Evolutionary conservation across 1,140 invertebrate species (phyloP), one percentile per base, ranked within the genome.

Genomic region (Leptopilina clavipes): DNA sequence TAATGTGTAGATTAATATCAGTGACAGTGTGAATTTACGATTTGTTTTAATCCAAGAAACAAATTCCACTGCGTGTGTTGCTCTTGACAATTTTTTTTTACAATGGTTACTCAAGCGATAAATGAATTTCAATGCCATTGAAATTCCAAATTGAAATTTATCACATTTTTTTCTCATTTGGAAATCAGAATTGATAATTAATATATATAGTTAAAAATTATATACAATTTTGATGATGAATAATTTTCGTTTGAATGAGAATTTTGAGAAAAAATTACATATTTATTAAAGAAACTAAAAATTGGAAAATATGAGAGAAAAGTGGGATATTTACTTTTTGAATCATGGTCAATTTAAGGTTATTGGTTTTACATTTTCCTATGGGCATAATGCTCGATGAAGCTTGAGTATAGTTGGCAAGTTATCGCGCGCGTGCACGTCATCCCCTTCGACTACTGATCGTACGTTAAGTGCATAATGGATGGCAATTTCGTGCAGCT

Each of bases 341-440:
- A 65, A 9, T 12, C 19, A 65, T 65, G 11, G 59, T 37, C 25
- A 65, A 12, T 65, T 65, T 31, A 22, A n/a, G 59, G 59, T 74
- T 78, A 81, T 81, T 75, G 74, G 45, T 6, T 65, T 65, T 25
- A 59, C 79, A 78, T 81, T 81, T 78, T 74, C 74, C 71, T 48
- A 37, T n/a, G 25, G 25, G 76, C 76, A 74, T 72, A 77, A 76
- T 72, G 74, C 71, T 79, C 76, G 76, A 76, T 79, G 74, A 72
- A 79, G 75, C 70, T 76, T 71, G 74, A 76, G 56, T 74, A 40
- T 40, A 77, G 54, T 79, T 79, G 31, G 59, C 31, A 76, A 81
- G 56, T 80, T 81, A 81, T 80, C 81, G 77, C 77, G 76, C 76
- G 70, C 76, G 73, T 79, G 77, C 79, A 75, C 76, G 74, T 82